Evolutionary conservation across 2,888 invertebrate species (phyloP), one percentile per base, ranked within the genome.

Genomic region (Himalopsyche tibetana): DNA sequence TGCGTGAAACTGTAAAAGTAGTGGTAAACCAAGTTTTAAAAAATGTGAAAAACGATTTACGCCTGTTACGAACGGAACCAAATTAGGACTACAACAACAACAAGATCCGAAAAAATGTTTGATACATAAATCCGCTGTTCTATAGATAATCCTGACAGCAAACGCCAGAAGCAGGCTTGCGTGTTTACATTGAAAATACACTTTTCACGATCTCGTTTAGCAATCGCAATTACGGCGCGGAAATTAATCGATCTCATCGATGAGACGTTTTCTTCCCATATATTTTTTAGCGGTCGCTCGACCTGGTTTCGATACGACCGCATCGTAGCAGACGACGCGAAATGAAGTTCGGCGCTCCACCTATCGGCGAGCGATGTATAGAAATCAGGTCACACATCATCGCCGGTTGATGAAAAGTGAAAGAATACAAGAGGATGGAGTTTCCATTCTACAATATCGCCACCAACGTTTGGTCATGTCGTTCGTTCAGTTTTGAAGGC

Each of bases 211-310:
- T 51, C 15, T 51, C 51, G 51, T 5, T 3, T 3, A 51, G n/a
- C 63, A 8, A 63, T 63, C n/a, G 28, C 28, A 63, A 28, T 63
- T 63, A 63, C 11, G 8, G 8, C 63, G n/a, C 28, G 63, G n/a
- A 63, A 63, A 63, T 63, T n/a, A 63, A 63, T 74, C 74, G 74
- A 74, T 74, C 74, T 28, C 19, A 38, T 74, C 74, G 74, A 74
- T 74, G 15, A 74, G 12, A 36, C 74, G 38, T 74, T 74, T 74
- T 74, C 36, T 36, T 74, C 74, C 28, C 19, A 12, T 36, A 74
- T 11, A 74, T 74, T 36, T 19, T 74, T 74, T 74, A 74, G 28
- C 36, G 74, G 74, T 74, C 28, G 36, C 15, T 19, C 36, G 74
- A 74, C 74, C 74, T 74, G 74, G 74, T 74, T 74, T 38, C 36